Percentiles rank a stretch among this genome's conserved stretches.
Evolutionary conservation across 2,888 invertebrate genomes (phyloP).

Genomic region (Drosophila peninsularis): DNA sequence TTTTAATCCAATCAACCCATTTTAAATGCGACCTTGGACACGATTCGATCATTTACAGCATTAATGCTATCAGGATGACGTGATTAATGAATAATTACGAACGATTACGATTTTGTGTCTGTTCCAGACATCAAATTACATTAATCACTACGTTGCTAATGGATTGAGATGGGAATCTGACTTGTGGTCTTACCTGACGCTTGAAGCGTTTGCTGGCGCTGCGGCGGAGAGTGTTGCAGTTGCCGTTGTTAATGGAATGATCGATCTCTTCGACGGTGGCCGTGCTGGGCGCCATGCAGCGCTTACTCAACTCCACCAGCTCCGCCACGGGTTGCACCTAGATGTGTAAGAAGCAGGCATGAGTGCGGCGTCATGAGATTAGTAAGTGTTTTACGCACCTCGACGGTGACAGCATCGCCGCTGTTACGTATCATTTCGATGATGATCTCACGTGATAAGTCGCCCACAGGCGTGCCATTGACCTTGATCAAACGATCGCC

Average conservation of each 20-base stretch:
- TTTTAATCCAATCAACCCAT: neutral
- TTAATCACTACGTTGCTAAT: constrained; percentile 51
- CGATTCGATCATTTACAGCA: constrained; percentile 21
- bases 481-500: constrained; percentile 97
- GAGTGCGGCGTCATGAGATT: neutral
- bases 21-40: constrained; percentile 8
- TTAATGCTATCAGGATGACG: constrained; percentile 4
- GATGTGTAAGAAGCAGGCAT: constrained; percentile 1
- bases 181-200: constrained; percentile 82
- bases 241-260: constrained; percentile 79
- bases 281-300: constrained; percentile 86
- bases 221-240: constrained; percentile 91
- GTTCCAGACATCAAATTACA: constrained; percentile 24
- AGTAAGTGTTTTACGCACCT: constrained; percentile 87
- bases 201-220: constrained; percentile 93
- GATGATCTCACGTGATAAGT: constrained; percentile 94
- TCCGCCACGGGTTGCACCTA: constrained; percentile 98
- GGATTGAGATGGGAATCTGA: constrained; percentile 4
- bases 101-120: constrained; percentile 18
- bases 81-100: constrained; percentile 33
- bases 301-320: constrained; percentile 93
- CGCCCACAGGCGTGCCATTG: constrained; percentile 93
- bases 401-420: constrained; percentile 92
- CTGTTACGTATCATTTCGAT: constrained; percentile 96
- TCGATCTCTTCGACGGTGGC: constrained; percentile 80